Percentiles rank a stretch among this genome's conserved stretches.
phyloP scores from a whole-genome alignment of 1,140 invertebrate species.

The Hypothenemus hampei region DNA sequence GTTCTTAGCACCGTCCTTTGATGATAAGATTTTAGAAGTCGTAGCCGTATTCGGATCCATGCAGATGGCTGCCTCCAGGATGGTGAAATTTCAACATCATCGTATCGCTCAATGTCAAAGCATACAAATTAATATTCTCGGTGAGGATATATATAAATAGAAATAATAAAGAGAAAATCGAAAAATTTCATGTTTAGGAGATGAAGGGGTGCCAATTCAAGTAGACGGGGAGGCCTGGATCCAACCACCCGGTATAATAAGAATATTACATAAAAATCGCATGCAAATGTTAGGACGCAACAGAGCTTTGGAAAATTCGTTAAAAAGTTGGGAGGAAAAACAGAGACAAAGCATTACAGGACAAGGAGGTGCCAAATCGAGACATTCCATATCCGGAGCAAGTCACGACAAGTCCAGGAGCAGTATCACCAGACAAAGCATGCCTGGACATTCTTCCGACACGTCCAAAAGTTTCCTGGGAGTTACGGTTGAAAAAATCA shows the following conservation, averaged over 20 bases:
- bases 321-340: conserved; percentile 92
- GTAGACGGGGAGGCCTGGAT: conserved; percentile 98
- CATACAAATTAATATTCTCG: conserved; percentile 92
- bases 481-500: conserved; percentile 42
- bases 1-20: conserved; percentile 83
- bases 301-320: conserved; percentile 79
- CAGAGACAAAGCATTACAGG: conserved; percentile 60
- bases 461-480: conserved; percentile 40
- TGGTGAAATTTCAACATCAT: conserved; percentile 94
- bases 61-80: conserved; percentile 92
- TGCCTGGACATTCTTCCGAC: conserved; percentile 34
- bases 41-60: conserved; percentile 95
- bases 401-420: conserved; percentile 40
- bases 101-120: conserved; percentile 94
- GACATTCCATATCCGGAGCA: conserved; percentile 34
- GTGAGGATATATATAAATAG: too few species aligned
- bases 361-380: conserved; percentile 36
- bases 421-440: conserved; percentile 42
- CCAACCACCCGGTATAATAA: conserved; percentile 93
- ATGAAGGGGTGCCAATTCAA: conserved; percentile 84
- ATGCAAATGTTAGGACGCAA: conserved; percentile 94
- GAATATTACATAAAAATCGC: conserved; percentile 93
- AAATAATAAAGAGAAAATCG: neutral
- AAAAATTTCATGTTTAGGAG: conserved; percentile 47
- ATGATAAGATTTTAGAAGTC: conserved; percentile 91